These are phyloP conservation scores for Apostichopus parvimensis DNA, from an alignment of 35 echinoderm and acorn worm genomes.

Conservation along the genomic window DNA sequence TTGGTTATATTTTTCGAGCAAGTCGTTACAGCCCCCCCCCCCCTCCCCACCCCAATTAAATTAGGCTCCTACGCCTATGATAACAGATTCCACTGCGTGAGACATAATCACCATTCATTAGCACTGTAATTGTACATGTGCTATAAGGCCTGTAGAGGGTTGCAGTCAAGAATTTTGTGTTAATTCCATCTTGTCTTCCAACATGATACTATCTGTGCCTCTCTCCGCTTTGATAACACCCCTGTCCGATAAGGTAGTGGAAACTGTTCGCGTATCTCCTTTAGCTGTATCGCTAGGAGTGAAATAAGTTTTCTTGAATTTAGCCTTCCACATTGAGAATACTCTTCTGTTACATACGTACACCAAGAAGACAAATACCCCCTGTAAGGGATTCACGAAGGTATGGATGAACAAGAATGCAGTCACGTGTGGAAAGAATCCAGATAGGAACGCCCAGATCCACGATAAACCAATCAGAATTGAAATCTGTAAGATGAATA, in stretches of 20 bases:
- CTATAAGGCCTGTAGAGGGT: no score
- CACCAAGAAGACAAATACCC: slow-evolving; percentile 41
- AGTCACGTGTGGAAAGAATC: neutral
- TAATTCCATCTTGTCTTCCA: no score
- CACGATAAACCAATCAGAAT: slow-evolving; percentile 51
- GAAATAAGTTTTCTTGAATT: neutral
- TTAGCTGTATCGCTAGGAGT: neutral
- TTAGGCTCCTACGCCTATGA: no score
- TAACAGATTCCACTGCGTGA: no score
- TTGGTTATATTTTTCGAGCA: no score
- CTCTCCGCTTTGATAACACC: no score
- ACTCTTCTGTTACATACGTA: slow-evolving; percentile 55
- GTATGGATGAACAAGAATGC: slow-evolving; percentile 22
- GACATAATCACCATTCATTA: no score
- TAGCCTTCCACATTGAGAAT: slow-evolving; percentile 35
- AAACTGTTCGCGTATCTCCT: neutral
- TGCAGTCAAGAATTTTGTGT: no score
- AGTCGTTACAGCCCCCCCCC: no score
- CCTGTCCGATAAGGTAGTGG: neutral
- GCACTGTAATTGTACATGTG: no score
- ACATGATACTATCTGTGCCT: no score
- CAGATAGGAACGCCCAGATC: slow-evolving; percentile 33
- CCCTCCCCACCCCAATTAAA: no score
- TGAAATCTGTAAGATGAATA: slow-evolving; percentile 28
- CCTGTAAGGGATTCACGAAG: slow-evolving; percentile 36